These are phyloP conservation scores for Mesocricetus auratus DNA, from an alignment of 2,113 vertebrate genomes.

Conservation along the genomic window DNA sequence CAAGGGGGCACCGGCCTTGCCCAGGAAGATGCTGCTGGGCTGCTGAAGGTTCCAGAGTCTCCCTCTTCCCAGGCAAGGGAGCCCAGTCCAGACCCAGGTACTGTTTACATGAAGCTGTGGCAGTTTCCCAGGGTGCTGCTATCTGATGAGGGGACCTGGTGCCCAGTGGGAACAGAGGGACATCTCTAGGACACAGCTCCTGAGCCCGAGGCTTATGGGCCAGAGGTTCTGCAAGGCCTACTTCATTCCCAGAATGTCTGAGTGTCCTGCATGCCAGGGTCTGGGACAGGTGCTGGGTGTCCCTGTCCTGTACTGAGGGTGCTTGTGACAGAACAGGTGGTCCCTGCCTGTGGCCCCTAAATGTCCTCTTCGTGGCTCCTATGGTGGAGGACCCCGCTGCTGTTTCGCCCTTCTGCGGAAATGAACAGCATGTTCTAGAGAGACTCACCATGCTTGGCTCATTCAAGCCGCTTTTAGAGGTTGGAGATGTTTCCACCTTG, in stretches of 20 bases:
- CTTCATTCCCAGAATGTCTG: accelerated
- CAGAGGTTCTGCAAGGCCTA: not conserved
- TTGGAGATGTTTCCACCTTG: not conserved
- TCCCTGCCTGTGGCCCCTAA: too few relatives aligned
- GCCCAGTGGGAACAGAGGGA: not conserved
- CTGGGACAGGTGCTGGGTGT: not conserved
- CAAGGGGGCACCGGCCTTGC: accelerated
- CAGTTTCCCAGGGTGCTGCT: not conserved
- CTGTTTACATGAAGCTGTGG: not conserved
- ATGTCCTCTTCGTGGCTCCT: not conserved
- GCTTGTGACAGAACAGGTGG: accelerated
- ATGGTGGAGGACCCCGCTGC: not conserved
- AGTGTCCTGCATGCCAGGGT: not conserved
- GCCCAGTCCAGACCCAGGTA: constrained; percentile 60
- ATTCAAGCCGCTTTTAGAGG: not conserved
- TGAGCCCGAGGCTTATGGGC: not conserved
- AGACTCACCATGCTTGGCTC: accelerated
- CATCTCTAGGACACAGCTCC: not conserved
- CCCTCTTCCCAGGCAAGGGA: not conserved
- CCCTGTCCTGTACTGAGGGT: not conserved
- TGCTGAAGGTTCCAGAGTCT: accelerated
- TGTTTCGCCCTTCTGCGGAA: not conserved
- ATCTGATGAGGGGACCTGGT: not conserved
- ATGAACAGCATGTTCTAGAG: not conserved
- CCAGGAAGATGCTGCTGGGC: not conserved